phyloP scores from a whole-genome alignment of 1,140 invertebrate species.

The Stegodyphus mimosarum region DNA sequence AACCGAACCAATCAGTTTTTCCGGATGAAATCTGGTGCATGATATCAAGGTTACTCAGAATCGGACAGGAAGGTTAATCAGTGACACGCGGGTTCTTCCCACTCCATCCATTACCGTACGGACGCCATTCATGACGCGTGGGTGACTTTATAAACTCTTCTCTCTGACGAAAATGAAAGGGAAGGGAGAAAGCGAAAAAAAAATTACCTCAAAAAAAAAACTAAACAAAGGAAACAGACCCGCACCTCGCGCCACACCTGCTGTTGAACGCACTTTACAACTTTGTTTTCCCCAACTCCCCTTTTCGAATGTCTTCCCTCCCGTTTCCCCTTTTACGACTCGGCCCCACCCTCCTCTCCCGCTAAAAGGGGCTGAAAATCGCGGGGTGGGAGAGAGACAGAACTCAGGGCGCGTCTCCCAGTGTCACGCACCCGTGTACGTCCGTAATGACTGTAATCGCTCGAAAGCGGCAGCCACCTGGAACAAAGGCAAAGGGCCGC shows the following conservation, averaged over 20 bases:
- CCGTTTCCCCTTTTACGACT: background rate
- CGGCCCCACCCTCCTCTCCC: background rate
- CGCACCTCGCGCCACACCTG: constrained; percentile 15
- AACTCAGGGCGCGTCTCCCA: constrained; percentile 27
- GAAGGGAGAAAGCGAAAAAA: constrained; percentile 1
- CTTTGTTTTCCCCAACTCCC: constrained; percentile 41
- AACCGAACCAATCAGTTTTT: too few relatives aligned
- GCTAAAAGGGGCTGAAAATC: background rate
- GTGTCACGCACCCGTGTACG: constrained; percentile 58
- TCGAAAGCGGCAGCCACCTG: constrained; percentile 60
- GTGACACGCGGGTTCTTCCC: too few relatives aligned
- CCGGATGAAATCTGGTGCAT: too few relatives aligned
- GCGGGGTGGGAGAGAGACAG: constrained; percentile 3
- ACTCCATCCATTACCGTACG: too few relatives aligned
- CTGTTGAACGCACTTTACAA: constrained; percentile 43
- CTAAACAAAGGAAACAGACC: background rate
- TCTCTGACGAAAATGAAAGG: constrained; percentile 13
- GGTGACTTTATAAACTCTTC: constrained; percentile 44
- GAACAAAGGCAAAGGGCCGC: constrained; percentile 60
- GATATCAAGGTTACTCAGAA: too few relatives aligned
- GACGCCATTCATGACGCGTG: constrained; percentile 5
- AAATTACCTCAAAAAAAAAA: background rate
- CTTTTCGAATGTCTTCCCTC: background rate
- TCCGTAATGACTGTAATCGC: constrained; percentile 61
- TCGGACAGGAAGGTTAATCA: too few relatives aligned